Evolutionary conservation across 2,888 invertebrate genomes (phyloP), one percentile per base, ranked within the genome.

Genomic region (Alentia gelatinosa): DNA sequence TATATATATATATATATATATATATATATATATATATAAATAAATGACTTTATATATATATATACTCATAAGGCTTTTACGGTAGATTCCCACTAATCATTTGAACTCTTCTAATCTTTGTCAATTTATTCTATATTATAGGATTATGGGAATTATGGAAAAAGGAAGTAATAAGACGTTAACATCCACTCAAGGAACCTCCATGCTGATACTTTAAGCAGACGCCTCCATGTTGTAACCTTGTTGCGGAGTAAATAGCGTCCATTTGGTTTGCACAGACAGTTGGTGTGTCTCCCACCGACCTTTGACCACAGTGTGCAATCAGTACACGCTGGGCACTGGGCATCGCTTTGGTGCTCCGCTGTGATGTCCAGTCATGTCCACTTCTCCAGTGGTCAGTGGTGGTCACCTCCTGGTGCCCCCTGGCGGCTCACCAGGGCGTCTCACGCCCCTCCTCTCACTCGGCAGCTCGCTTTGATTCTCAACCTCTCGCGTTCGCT

Each of bases 1-100:
- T 50, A 47, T 30, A 88, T 50, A 88, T 88, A 88, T 30, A 88
- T 47, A 88, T 50, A 88, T 88, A 88, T 50, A 47, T 47, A 88
- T 88, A 88, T 40, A 86, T 15, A 40, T 40, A 86, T 40, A 86
- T 26, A 40, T 39, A 86, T 40, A 86, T n/a, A n/a, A n/a, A n/a
- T n/a, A n/a, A n/a, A n/a, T n/a, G n/a, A n/a, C n/a, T n/a, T n/a
- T n/a, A n/a, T 12, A 86, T 40, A 86, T 15, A 40, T 40, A 86
- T 86, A 12, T 30, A 86, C 15, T 7, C 19, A 19, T 47, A 19
- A 12, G 47, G 7, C 7, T 7, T 12, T n/a, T n/a, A n/a, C n/a
- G n/a, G n/a, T n/a, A n/a, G n/a, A n/a, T n/a, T n/a, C n/a, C n/a
- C n/a, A n/a, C n/a, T n/a, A n/a, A n/a, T n/a, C n/a, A n/a, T n/a